Base-by-base conservation (phyloP, 2,888 invertebrate genomes). In the Calliopum simillimum region DNA sequence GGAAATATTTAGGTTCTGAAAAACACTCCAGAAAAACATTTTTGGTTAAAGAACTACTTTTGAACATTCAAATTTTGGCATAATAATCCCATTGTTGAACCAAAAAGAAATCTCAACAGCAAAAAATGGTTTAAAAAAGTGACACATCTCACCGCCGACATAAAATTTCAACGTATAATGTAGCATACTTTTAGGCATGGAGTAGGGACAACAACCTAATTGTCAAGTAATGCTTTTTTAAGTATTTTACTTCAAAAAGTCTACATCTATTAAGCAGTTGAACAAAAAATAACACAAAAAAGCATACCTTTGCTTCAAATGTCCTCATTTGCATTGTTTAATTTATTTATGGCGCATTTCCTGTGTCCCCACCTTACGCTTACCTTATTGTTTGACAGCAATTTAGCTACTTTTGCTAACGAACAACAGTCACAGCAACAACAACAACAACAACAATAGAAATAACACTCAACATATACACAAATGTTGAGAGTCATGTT, bases 101-200 rank as follows among this genome's bases (percentile, higher is more conserved):
- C n/a, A 33, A 21, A 55, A 11, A 55, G 2, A 25, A 25, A 12
- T 14, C 25, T 33, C n/a, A 3, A 33, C 13, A 11, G 33, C 14
- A 25, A 33, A 55, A 56, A 25, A 5, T 56, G 12, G 25, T 11
- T 56, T 25, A 4, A 4, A 6, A 6, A 51, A 51, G 6, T 19
- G 51, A 5, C 19, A 19, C 6, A 2, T 19, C 16, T 19, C 19
- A 21, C 21, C 13, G 49, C 4, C 49, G 19, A 14, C 5, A 2
- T 3, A 6, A 21, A 23, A 23, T 11, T 16, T 53, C 3, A 14
- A 1, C 11, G 11, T 46, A 53, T 51, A 41, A 25, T 58, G 43
- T 55, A 67, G 76, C 73, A 73, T 75, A 73, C 74, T 70, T 70
- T 74, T 49, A 65, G 71, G 71, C 58, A 59, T 46, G 11, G 59